Base-by-base conservation (phyloP, 2,797 vertebrate species). In the Gadopsis bispinosus region DNA sequence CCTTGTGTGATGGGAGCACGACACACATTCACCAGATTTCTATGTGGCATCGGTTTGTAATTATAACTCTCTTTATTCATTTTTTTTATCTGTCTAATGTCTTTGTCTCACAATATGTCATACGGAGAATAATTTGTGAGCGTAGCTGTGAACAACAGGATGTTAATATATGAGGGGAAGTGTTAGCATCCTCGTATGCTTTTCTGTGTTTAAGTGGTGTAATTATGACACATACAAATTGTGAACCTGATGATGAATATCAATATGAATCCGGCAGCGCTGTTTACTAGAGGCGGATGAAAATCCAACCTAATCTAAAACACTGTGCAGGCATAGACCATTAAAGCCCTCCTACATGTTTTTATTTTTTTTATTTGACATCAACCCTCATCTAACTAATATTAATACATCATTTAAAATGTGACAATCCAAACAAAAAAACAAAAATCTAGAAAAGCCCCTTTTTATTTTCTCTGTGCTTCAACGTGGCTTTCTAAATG, bases 401-500 rank as follows among this genome's bases (percentile, higher is more conserved):
- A 48, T 7, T 29, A 41, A 67, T 39, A 12, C 60, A 31, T 65
- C 3, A 51, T 69, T 77, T 70, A 31, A 79, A 78, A 75, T 13
- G 7, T 41, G 26, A 37, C 4, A 26, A 14, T 61, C 41, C 39
- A 58, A 29, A 22, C 7, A 7, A 7, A 37, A 20, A 54, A n/a
- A 31, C 16, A 31, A 20, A 58, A 35, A 31, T 4, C 4, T 4
- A n/a, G 1, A 51, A 53, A 50, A 69, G 48, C 37, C 39, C 22
- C 20, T 51, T 61, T 75, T 60, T 39, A 68, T 72, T 60, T 50
- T 48, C 26, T 20, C 39, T 29, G 50, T 33, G 22, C 53, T 41
- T 78, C 16, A 26, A 56, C 37, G n/a, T 75, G 64, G 43, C 61
- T 68, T 73, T 67, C 7, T 61, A 58, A 69, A 62, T 69, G 50